phyloP scores from a whole-genome alignment of 2,113 vertebrate genomes.

The Hippocampus zosterae region DNA sequence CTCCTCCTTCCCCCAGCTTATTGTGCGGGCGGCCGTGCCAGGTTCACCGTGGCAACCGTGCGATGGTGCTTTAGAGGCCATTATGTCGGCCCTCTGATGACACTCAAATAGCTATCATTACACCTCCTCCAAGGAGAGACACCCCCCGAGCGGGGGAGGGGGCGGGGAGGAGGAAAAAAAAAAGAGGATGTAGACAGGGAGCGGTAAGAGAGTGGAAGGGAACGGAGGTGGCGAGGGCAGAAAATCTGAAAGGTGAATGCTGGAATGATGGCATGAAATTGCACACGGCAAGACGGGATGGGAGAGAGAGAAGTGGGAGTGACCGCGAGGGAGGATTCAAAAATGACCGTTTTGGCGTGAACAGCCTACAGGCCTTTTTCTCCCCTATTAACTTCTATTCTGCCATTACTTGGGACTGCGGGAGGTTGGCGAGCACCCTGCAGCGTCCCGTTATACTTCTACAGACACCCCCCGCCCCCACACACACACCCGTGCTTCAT shows the following conservation, averaged over 20 bases:
- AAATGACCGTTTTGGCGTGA: slow-evolving; percentile 79
- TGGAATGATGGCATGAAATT: slow-evolving; percentile 48
- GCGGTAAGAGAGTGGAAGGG: background rate
- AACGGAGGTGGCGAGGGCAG: slow-evolving; percentile 9
- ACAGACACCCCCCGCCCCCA: slow-evolving; percentile 9
- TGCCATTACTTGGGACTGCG: slow-evolving; percentile 73
- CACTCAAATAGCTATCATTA: slow-evolving; percentile 83
- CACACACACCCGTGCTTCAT: background rate
- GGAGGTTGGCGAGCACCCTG: slow-evolving; percentile 62
- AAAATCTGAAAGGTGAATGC: slow-evolving; percentile 29
- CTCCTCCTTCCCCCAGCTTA: slow-evolving; percentile 12
- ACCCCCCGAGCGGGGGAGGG: slow-evolving; percentile 17
- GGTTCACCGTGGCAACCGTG: slow-evolving; percentile 74
- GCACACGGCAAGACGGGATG: slow-evolving; percentile 41
- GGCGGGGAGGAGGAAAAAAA: slow-evolving; percentile 1
- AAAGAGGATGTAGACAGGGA: slow-evolving; percentile 1
- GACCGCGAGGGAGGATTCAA: slow-evolving; percentile 54
- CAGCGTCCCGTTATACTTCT: slow-evolving; percentile 31
- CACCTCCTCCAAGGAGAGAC: slow-evolving; percentile 71
- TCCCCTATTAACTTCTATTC: slow-evolving; percentile 79
- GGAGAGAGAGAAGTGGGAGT: slow-evolving; percentile 24
- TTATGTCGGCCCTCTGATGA: slow-evolving; percentile 77
- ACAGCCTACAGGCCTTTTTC: slow-evolving; percentile 76
- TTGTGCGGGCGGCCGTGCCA: slow-evolving; percentile 67
- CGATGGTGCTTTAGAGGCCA: slow-evolving; percentile 78